phyloP scores from a whole-genome alignment of 23 tunicate genomes.

The Botrylloides violaceus region DNA sequence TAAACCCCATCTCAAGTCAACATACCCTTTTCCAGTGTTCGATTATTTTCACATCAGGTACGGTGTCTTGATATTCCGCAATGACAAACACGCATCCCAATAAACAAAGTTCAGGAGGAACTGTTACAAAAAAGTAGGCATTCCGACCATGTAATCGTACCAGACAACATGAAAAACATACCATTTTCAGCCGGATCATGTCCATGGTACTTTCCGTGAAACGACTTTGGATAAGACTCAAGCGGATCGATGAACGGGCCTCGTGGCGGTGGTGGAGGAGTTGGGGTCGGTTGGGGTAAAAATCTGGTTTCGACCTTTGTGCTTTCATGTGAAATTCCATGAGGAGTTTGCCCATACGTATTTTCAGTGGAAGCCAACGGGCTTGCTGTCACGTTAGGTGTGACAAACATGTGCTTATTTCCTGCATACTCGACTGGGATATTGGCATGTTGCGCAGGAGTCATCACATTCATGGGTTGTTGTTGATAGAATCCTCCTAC shows the following conservation, averaged over 20 bases:
- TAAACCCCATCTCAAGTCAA: background rate
- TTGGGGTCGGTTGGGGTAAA: slow-evolving; percentile 21
- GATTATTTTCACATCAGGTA: slow-evolving; percentile 31
- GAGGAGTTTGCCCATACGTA: background rate
- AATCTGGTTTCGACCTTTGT: slow-evolving; percentile 10
- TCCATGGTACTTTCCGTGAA: slow-evolving; percentile 14
- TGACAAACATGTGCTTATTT: slow-evolving; percentile 9
- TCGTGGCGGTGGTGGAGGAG: slow-evolving; percentile 17
- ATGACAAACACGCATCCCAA: slow-evolving; percentile 82
- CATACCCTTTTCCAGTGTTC: slow-evolving; percentile 60
- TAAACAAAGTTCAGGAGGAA: slow-evolving; percentile 54
- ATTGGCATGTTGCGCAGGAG: slow-evolving; percentile 16
- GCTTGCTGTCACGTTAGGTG: slow-evolving; percentile 4
- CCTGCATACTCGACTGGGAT: slow-evolving; percentile 3
- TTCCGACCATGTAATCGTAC: background rate
- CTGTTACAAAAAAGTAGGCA: slow-evolving; percentile 7
- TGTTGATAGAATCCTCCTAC: slow-evolving; percentile 10
- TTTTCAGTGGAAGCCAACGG: slow-evolving; percentile 11
- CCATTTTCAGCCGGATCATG: slow-evolving; percentile 28
- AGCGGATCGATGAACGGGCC: slow-evolving; percentile 20
- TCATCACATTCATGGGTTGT: slow-evolving; percentile 21
- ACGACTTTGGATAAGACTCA: slow-evolving; percentile 7
- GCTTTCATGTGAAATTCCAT: background rate
- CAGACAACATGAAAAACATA: background rate
- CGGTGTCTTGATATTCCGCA: slow-evolving; percentile 49